Conservation (phyloP, 2,797 vertebrate genomes). For the Pseudochaenichthys georgianus region DNA sequence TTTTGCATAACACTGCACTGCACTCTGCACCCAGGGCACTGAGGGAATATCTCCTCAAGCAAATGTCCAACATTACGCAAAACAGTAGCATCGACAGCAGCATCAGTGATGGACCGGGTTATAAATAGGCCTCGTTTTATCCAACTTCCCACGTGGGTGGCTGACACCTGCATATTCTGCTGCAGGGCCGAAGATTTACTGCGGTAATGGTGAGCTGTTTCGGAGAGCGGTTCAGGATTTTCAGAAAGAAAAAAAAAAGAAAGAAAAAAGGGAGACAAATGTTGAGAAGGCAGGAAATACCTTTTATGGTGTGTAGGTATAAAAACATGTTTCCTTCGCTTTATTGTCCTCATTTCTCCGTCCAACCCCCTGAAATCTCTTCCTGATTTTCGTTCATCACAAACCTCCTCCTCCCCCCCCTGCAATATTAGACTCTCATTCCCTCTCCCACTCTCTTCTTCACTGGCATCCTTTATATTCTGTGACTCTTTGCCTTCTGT, state of each 20-base stretch:
- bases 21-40: constrained; percentile 35
- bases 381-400: constrained; percentile 43
- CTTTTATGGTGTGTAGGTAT: constrained; percentile 65
- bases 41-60: constrained; percentile 38
- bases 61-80: constrained; percentile 62
- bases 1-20: constrained; percentile 50
- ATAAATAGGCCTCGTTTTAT: constrained; percentile 74
- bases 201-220: constrained; percentile 36
- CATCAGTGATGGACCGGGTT: constrained; percentile 58
- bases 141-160: constrained; percentile 71
- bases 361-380: constrained; percentile 56
- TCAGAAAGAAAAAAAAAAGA: constrained; percentile 15
- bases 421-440: constrained; percentile 43
- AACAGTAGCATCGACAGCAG: constrained; percentile 58
- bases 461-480: constrained; percentile 73
- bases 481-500: constrained; percentile 64
- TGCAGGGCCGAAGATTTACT: constrained; percentile 45
- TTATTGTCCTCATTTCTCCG: constrained; percentile 61
- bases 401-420: not conserved
- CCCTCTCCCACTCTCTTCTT: constrained; percentile 61
- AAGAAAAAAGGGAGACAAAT: constrained; percentile 32
- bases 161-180: constrained; percentile 57
- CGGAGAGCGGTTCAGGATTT: constrained; percentile 28
- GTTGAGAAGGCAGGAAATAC: constrained; percentile 50
- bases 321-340: constrained; percentile 35